Evolutionary conservation across 2,113 vertebrate species (phyloP).

Genomic region (Lophotis ruficrista): DNA sequence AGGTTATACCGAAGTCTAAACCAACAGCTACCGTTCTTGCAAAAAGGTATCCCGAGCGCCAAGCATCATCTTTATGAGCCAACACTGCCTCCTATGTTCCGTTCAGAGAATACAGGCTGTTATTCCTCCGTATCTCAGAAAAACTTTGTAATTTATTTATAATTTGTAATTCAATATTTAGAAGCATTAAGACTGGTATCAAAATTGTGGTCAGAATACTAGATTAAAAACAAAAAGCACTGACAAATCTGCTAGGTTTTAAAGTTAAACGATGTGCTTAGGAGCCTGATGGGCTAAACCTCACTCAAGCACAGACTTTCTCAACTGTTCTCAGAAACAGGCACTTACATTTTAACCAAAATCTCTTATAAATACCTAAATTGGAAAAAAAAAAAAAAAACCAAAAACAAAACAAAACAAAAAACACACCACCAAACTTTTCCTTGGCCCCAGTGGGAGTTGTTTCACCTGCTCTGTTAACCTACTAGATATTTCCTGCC

Average conservation of each 20-base stretch:
- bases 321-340: not conserved
- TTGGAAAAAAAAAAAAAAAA: no score
- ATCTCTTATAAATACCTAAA: not conserved
- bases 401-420: no score
- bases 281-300: not conserved
- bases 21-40: not conserved
- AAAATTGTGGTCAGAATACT: not conserved
- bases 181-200: not conserved
- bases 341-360: not conserved
- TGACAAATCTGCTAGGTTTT: not conserved
- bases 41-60: not conserved
- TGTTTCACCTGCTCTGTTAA: not conserved
- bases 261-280: not conserved
- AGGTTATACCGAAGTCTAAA: not conserved
- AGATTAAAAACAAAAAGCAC: not conserved
- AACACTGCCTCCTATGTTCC: constrained; percentile 23
- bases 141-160: not conserved
- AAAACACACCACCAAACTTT: not conserved
- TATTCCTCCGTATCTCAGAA: not conserved
- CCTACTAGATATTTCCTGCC: not conserved
- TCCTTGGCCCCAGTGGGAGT: not conserved
- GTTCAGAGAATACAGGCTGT: not conserved
- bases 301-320: not conserved
- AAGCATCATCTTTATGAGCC: not conserved
- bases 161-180: not conserved